A percentile compares a stretch with the other conserved stretches of the same genome.
Evolutionary conservation across 2,888 invertebrate species (phyloP).

Genomic region (Agonopterix heracliana): DNA sequence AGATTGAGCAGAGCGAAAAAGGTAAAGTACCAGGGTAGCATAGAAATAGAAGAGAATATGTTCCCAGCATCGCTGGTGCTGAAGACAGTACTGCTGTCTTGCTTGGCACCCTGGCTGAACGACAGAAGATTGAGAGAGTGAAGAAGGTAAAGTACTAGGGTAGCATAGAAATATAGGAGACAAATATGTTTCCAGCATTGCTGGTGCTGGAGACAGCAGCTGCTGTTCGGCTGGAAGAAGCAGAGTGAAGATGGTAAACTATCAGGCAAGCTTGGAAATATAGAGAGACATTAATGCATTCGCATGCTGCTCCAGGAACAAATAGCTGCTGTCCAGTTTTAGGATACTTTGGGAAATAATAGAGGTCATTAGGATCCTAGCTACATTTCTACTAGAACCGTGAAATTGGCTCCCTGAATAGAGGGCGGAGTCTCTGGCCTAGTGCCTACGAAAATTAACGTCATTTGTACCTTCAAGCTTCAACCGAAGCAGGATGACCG

Average conservation of each 20-base stretch:
- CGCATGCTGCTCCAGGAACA: too few species aligned
- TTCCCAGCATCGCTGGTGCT: constrained; percentile 51
- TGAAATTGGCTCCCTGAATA: too few species aligned
- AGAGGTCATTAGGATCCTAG: too few species aligned
- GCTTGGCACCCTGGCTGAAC: constrained; percentile 29
- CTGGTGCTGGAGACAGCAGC: constrained; percentile 42
- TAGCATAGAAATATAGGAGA: neutral
- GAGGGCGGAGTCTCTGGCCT: too few species aligned
- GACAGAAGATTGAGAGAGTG: constrained; percentile 19
- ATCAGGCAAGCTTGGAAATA: neutral
- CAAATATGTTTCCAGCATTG: constrained; percentile 49
- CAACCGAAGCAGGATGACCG: too few species aligned
- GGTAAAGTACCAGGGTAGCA: constrained; percentile 15
- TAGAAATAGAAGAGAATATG: constrained; percentile 17
- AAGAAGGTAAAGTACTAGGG: constrained; percentile 21
- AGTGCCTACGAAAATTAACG: too few species aligned
- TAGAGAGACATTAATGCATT: too few species aligned
- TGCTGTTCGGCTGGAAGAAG: constrained; percentile 24
- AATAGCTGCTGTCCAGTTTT: too few species aligned
- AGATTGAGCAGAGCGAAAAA: constrained; percentile 20
- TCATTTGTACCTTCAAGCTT: too few species aligned
- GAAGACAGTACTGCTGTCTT: constrained; percentile 35
- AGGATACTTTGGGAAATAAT: too few species aligned
- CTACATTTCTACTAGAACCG: too few species aligned
- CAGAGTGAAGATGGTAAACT: constrained; percentile 24